Evolutionary conservation across 2,888 invertebrate genomes (phyloP).

Genomic region (Metalampra italica): DNA sequence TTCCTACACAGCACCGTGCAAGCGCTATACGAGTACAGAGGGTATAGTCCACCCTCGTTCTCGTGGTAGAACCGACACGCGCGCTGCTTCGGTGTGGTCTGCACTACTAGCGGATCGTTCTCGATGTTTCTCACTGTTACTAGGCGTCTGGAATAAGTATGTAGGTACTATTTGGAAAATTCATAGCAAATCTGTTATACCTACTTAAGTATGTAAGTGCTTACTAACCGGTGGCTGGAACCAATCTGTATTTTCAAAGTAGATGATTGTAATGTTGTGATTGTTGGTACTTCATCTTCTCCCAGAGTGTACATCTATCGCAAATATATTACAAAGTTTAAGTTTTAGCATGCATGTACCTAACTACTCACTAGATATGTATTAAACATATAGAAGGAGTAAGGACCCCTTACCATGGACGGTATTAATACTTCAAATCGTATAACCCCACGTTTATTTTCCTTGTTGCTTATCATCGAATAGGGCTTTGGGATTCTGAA

Average conservation of each 20-base stretch:
- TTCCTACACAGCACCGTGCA: slow-evolving; percentile 85
- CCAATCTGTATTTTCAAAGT: slow-evolving; percentile 70
- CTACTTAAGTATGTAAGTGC: no score
- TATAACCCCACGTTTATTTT: slow-evolving; percentile 67
- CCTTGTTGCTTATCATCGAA: slow-evolving; percentile 74
- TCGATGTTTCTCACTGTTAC: slow-evolving; percentile 80
- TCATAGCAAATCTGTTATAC: background rate
- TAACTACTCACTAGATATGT: background rate
- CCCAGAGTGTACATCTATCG: slow-evolving; percentile 80
- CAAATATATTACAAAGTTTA: slow-evolving; percentile 5
- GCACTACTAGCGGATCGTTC: slow-evolving; percentile 81
- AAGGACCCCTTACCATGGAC: slow-evolving; percentile 55
- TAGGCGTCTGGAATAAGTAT: slow-evolving; percentile 60
- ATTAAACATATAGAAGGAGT: background rate
- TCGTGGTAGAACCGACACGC: slow-evolving; percentile 85
- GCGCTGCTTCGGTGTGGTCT: slow-evolving; percentile 80
- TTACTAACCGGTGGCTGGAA: slow-evolving; percentile 40
- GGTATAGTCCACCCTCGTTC: slow-evolving; percentile 80
- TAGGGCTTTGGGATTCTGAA: slow-evolving; percentile 52
- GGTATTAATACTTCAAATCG: slow-evolving; percentile 63
- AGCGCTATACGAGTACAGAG: slow-evolving; percentile 84
- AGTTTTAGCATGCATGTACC: background rate
- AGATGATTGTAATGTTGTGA: slow-evolving; percentile 81
- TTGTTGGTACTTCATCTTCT: slow-evolving; percentile 83
- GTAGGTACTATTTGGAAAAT: background rate